Conservation (phyloP, 2,113 vertebrate genomes). For the Nipponia nippon region DNA sequence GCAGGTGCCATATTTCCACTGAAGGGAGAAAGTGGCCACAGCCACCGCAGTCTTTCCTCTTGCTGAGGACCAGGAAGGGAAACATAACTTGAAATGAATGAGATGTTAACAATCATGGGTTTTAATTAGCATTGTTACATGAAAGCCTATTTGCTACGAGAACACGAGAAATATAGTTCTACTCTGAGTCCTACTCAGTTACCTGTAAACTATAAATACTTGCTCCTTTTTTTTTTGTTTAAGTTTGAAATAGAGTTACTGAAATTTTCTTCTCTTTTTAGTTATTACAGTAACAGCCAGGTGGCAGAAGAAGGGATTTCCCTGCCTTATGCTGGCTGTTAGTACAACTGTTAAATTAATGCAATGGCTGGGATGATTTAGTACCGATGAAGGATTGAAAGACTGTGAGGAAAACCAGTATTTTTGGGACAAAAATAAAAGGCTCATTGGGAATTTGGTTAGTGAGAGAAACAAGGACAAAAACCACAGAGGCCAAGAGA, state of each 20-base stretch:
- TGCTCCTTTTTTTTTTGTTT: accelerated
- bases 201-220: background rate
- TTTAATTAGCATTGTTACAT: background rate
- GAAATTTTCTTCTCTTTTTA: background rate
- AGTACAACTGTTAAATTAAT: background rate
- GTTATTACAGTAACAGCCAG: background rate
- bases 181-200: background rate
- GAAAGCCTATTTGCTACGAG: background rate
- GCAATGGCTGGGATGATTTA: background rate
- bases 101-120: background rate
- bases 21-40: background rate
- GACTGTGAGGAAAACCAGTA: background rate
- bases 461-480: background rate
- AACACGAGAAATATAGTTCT: background rate
- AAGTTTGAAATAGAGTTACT: background rate
- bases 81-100: background rate
- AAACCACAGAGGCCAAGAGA: background rate
- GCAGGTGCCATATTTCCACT: background rate
- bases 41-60: background rate
- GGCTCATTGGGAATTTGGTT: background rate
- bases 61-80: background rate
- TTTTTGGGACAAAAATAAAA: background rate
- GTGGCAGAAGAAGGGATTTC: background rate
- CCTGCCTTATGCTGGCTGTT: background rate
- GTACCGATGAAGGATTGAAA: conserved; percentile 8